Conservation (phyloP, 2,797 vertebrate genomes). For the Tolypeutes matacus region DNA sequence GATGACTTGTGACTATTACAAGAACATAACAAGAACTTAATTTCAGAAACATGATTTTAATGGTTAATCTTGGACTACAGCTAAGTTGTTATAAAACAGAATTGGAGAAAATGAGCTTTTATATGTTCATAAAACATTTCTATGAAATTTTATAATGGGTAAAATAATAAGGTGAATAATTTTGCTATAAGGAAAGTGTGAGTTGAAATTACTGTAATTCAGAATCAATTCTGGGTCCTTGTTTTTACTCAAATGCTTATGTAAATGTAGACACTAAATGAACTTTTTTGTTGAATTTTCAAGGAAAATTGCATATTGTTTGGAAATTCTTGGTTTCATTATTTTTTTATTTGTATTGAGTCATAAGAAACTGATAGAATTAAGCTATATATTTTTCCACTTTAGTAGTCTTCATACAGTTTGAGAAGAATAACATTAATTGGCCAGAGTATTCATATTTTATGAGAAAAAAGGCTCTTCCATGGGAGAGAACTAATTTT, state of each 20-base stretch:
- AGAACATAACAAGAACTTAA: neutral
- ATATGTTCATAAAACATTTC: too few relatives aligned
- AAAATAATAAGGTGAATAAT: neutral
- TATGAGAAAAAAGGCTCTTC: neutral
- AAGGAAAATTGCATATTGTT: neutral
- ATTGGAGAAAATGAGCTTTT: neutral
- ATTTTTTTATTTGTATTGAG: conserved; percentile 14
- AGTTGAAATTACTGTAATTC: neutral
- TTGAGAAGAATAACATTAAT: conserved; percentile 16
- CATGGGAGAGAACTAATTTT: neutral
- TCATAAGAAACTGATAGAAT: conserved; percentile 19
- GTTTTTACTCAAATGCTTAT: conserved; percentile 12
- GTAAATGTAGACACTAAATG: neutral
- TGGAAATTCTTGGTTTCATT: conserved; percentile 40
- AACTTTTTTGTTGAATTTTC: neutral
- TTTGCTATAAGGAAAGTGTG: conserved; percentile 38
- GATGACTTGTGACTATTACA: neutral
- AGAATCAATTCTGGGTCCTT: neutral
- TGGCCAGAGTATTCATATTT: neutral
- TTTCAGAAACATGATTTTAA: neutral
- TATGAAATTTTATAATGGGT: neutral
- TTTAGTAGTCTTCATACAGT: neutral
- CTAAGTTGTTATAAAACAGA: neutral
- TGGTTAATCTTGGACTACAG: neutral
- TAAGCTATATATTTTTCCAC: neutral